Evolutionary conservation across 2,797 vertebrate genomes (phyloP).

Genomic region (Eupleurogrammus muticus): DNA sequence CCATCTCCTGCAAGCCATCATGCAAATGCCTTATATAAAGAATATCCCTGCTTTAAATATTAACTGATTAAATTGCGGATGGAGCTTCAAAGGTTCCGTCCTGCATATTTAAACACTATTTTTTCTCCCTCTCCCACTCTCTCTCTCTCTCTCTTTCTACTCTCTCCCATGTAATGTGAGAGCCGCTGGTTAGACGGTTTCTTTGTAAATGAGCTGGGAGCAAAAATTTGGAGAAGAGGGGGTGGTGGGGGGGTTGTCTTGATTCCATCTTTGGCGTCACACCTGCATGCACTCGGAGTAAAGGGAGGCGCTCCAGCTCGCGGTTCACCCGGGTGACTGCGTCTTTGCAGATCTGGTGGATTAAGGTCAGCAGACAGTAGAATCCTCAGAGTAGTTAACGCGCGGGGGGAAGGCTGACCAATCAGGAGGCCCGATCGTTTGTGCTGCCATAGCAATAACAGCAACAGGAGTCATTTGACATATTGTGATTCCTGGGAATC

Average conservation of each 20-base stretch:
- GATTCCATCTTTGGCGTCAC: constrained; percentile 36
- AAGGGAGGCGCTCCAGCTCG: constrained; percentile 3
- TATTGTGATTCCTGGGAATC: background rate
- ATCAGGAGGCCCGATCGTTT: background rate
- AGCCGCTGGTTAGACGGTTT: constrained; percentile 55
- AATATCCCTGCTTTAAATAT: constrained; percentile 80
- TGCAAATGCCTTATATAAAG: constrained; percentile 68
- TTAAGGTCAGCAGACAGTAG: background rate
- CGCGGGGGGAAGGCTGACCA: background rate
- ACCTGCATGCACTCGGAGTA: constrained; percentile 31
- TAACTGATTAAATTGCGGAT: constrained; percentile 77
- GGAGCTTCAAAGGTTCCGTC: constrained; percentile 77
- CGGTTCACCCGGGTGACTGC: background rate
- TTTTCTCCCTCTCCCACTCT: constrained; percentile 16
- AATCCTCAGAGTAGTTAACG: background rate
- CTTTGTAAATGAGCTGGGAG: constrained; percentile 52
- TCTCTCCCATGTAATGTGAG: constrained; percentile 55
- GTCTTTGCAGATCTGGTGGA: background rate
- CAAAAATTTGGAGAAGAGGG: constrained; percentile 19
- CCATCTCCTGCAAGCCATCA: constrained; percentile 41
- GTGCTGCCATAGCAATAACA: constrained; percentile 1
- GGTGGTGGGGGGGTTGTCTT: constrained; percentile 42
- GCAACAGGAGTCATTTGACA: background rate
- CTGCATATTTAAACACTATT: constrained; percentile 75
- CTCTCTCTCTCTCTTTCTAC: background rate